Evolutionary conservation across 2,797 vertebrate genomes (phyloP), one percentile per base, ranked within the genome.

Genomic region (Neoniphon sammara): DNA sequence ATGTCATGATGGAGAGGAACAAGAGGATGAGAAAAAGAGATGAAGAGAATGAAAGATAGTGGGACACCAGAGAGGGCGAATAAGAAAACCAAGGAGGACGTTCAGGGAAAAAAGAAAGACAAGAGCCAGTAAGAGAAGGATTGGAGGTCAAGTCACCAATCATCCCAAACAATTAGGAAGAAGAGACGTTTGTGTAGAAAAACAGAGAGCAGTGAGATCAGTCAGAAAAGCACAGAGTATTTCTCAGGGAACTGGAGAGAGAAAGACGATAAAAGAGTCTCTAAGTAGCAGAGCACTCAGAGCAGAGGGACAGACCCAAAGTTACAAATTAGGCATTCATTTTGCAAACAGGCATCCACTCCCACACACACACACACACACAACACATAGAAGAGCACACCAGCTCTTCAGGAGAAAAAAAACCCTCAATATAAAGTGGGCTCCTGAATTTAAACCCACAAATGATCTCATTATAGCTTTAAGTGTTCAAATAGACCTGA

Each of bases 31-130:
- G 79, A 85, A 75, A 59, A 68, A 65, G 56, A 78, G 81, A 91
- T 78, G 71, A 83, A 92, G 81, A 91, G 81, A 80, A 91, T 86
- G 83, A 91, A 88, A 90, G 85, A 78, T 31, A 83, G 49, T 2
- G 11, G 70, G 66, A 85, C 18, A 83, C 67, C 78, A 31, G 50
- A 55, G 47, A 70, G 78, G 78, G 83, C 21, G 83, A 72, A 81
- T 49, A 58, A 75, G 70, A 46, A 56, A 52, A 70, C 59, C 58
- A 55, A 54, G 46, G 70, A 69, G 27, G 50, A 69, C 61, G 70
- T 30, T 63, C 15, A 46, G 52, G 2, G 67, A 54, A 66, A 39
- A 39, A 58, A 64, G 34, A 31, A 71, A 49, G 25, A 27, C 25
- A 27, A 31, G 34, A 73, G 36, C 8, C 15, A 7, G 54, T 14